Evolutionary conservation across 2,888 invertebrate species (phyloP).

Genomic region (Crioceris asparagi): DNA sequence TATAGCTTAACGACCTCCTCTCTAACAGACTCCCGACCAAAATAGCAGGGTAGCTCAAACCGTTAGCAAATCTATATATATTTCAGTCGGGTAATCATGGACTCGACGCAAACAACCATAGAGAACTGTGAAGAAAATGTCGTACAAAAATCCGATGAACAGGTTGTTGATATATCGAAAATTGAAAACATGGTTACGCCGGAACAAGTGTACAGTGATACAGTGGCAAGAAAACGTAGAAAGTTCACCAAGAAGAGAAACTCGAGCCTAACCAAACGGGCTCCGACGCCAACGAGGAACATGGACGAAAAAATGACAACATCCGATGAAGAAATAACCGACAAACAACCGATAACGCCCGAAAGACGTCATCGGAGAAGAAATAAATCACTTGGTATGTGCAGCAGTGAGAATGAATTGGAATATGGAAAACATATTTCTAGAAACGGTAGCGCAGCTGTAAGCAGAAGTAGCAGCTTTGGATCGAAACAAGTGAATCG

Average conservation of each 20-base stretch:
- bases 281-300: conserved; percentile 52
- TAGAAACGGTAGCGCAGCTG: conserved; percentile 9
- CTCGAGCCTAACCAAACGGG: conserved; percentile 44
- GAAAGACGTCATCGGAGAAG: too few relatives aligned
- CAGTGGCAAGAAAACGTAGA: conserved; percentile 48
- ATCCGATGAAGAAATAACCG: conserved; percentile 34
- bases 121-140: conserved; percentile 15
- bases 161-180: conserved; percentile 19
- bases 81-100: conserved; percentile 33
- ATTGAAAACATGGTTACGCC: conserved; percentile 34
- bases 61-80: conserved; percentile 25
- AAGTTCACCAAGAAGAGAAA: conserved; percentile 49
- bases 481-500: conserved; percentile 9
- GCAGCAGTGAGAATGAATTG: conserved; percentile 16
- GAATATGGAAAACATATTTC: conserved; percentile 10
- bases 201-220: conserved; percentile 43
- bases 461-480: conserved; percentile 11
- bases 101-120: conserved; percentile 27
- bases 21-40: too few relatives aligned
- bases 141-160: too few relatives aligned
- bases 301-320: conserved; percentile 21
- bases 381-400: too few relatives aligned
- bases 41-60: too few relatives aligned
- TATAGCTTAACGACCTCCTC: too few relatives aligned
- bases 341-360: conserved; percentile 29